These are phyloP conservation scores for Leptocoma aspasia DNA, from an alignment of 2,113 vertebrate species.

Conservation along the genomic window DNA sequence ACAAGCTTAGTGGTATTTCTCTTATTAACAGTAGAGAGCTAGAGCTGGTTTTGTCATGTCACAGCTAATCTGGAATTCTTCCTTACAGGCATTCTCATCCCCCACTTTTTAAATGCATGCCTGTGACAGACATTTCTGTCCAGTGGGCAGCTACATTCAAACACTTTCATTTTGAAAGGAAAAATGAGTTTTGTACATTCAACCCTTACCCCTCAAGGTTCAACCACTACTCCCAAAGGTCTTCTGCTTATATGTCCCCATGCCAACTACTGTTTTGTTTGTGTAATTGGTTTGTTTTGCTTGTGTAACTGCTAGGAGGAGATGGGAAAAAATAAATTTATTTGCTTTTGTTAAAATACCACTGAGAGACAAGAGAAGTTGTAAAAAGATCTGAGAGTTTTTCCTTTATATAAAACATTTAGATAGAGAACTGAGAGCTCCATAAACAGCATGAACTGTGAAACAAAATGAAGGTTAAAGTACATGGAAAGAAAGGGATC, in stretches of 20 bases:
- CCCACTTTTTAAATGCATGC: rapidly evolving
- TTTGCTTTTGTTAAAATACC: background rate
- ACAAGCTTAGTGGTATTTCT: background rate
- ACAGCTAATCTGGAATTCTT: background rate
- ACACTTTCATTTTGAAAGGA: background rate
- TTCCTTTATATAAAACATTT: background rate
- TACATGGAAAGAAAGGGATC: rapidly evolving
- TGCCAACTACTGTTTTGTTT: background rate
- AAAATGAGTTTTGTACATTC: rapidly evolving
- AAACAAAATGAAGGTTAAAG: background rate
- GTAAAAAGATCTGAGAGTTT: background rate
- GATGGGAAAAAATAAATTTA: background rate
- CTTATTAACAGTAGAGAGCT: background rate
- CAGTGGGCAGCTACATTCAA: background rate
- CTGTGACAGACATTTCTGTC: background rate
- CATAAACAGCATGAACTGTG: background rate
- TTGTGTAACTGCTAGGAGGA: background rate
- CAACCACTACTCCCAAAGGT: background rate
- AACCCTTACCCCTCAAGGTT: background rate
- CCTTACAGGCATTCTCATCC: background rate
- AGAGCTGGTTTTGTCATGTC: background rate
- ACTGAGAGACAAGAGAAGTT: background rate
- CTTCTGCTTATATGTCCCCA: background rate
- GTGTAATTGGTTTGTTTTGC: background rate
- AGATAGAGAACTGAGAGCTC: background rate